Percentiles rank a stretch among this genome's conserved stretches.
phyloP scores from a whole-genome alignment of 2,113 vertebrate species.

The Romanogobio albipinnatus region DNA sequence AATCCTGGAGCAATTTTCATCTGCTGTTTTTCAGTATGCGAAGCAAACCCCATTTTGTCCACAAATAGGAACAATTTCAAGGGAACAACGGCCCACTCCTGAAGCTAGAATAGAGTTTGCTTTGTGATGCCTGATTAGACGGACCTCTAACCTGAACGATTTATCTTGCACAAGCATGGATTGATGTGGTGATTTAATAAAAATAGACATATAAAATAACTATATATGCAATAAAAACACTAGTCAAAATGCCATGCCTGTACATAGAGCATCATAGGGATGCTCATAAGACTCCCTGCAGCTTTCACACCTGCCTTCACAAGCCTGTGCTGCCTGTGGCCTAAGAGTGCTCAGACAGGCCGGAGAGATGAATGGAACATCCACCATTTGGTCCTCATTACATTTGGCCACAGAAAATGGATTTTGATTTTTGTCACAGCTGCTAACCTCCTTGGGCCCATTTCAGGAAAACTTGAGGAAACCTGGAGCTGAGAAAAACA shows the following conservation, averaged over 20 bases:
- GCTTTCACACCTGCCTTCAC: slow-evolving; percentile 47
- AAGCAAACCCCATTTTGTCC: slow-evolving; percentile 48
- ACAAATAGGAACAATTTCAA: slow-evolving; percentile 43
- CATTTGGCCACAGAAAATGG: slow-evolving; percentile 63
- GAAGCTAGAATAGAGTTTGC: slow-evolving; percentile 40
- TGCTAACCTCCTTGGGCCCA: slow-evolving; percentile 66
- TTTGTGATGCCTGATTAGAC: slow-evolving; percentile 45
- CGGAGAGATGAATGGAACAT: slow-evolving; percentile 54
- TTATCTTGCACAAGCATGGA: slow-evolving; percentile 10
- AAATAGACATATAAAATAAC: slow-evolving; percentile 1
- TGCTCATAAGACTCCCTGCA: slow-evolving; percentile 42
- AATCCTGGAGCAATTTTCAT: slow-evolving; percentile 59
- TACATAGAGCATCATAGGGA: slow-evolving; percentile 54
- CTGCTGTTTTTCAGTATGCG: slow-evolving; percentile 48
- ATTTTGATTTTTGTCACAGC: slow-evolving; percentile 58
- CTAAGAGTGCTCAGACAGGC: slow-evolving; percentile 56
- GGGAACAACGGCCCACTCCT: slow-evolving; percentile 32
- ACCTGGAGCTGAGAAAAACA: slow-evolving; percentile 21
- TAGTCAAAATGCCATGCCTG: slow-evolving; percentile 22
- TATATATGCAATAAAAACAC: slow-evolving; percentile 2
- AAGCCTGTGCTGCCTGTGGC: slow-evolving; percentile 48
- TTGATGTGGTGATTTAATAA: slow-evolving; percentile 21
- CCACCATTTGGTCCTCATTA: slow-evolving; percentile 56
- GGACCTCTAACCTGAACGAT: slow-evolving; percentile 21
- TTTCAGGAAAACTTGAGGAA: slow-evolving; percentile 48